Evolutionary conservation across 2,888 invertebrate genomes (phyloP).

Genomic region (Caenorhabditis uteleia): DNA sequence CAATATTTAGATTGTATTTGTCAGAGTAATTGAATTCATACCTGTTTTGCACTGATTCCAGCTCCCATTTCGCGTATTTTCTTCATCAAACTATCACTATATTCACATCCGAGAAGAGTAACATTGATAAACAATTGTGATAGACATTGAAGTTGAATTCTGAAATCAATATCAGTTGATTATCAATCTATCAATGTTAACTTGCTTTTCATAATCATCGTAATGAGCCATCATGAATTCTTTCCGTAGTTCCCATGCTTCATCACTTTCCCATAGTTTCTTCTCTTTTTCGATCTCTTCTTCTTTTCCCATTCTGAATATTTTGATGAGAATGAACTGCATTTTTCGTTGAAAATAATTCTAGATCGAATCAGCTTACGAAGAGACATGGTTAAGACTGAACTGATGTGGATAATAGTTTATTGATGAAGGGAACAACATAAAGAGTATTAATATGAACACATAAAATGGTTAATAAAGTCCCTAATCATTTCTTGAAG

Average conservation of each 20-base stretch:
- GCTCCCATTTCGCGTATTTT: conserved; percentile 40
- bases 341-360: no score
- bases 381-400: no score
- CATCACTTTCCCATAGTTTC: conserved; percentile 45
- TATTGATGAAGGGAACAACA: no score
- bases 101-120: conserved; percentile 48
- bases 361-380: no score
- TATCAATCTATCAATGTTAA: no score
- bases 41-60: conserved; percentile 34
- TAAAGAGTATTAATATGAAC: no score
- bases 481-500: no score
- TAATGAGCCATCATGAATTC: conserved; percentile 48
- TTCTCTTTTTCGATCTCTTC: conserved; percentile 41
- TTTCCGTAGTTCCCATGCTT: conserved; percentile 43
- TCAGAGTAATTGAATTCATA: not conserved
- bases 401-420: no score
- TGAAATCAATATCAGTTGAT: conserved; percentile 7
- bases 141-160: conserved; percentile 47
- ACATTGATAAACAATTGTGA: conserved; percentile 51
- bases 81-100: conserved; percentile 38
- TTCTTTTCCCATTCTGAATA: conserved; percentile 33
- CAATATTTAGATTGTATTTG: not conserved
- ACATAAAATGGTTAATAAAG: no score
- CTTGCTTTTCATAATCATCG: conserved; percentile 41
- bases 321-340: no score